Conservation (phyloP, 2,797 vertebrate genomes). For the Eurystomus glaucurus region DNA sequence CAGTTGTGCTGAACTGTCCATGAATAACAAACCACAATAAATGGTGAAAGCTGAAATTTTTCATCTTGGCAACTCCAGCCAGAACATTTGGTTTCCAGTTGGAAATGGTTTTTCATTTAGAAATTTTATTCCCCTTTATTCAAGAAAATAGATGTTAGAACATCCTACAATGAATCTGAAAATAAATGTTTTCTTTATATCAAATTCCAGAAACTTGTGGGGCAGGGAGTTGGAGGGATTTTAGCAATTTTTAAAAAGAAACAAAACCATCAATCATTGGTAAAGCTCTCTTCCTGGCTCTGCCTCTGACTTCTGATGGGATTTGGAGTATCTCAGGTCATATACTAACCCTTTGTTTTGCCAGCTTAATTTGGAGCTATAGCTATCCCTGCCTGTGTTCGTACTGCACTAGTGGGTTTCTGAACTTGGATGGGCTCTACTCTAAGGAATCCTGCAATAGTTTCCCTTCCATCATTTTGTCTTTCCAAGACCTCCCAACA, state of each 20-base stretch:
- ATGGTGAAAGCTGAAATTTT: slow-evolving; percentile 52
- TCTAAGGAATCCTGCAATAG: neutral
- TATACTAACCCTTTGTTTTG: slow-evolving; percentile 8
- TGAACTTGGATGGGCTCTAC: neutral
- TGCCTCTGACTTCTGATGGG: neutral
- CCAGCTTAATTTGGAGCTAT: neutral
- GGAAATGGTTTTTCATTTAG: slow-evolving; percentile 57
- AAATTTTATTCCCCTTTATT: slow-evolving; percentile 55
- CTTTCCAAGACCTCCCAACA: neutral
- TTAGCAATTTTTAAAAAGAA: slow-evolving; percentile 54
- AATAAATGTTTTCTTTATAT: slow-evolving; percentile 58
- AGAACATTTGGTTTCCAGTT: slow-evolving; percentile 71
- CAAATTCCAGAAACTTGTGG: slow-evolving; percentile 46
- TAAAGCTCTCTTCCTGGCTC: slow-evolving; percentile 31
- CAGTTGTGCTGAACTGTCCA: slow-evolving; percentile 32
- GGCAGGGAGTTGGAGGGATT: slow-evolving; percentile 1
- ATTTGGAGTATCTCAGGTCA: slow-evolving; percentile 41
- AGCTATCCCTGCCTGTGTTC: neutral
- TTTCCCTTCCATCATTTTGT: neutral
- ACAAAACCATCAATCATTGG: slow-evolving; percentile 48
- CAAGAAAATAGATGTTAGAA: slow-evolving; percentile 46
- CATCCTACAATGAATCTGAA: slow-evolving; percentile 34
- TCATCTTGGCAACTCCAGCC: slow-evolving; percentile 34
- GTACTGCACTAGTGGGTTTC: neutral
- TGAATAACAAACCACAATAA: slow-evolving; percentile 75